These are phyloP conservation scores for Tachyglossus aculeatus DNA, from an alignment of 2,797 vertebrate genomes.

Conservation along the genomic window DNA sequence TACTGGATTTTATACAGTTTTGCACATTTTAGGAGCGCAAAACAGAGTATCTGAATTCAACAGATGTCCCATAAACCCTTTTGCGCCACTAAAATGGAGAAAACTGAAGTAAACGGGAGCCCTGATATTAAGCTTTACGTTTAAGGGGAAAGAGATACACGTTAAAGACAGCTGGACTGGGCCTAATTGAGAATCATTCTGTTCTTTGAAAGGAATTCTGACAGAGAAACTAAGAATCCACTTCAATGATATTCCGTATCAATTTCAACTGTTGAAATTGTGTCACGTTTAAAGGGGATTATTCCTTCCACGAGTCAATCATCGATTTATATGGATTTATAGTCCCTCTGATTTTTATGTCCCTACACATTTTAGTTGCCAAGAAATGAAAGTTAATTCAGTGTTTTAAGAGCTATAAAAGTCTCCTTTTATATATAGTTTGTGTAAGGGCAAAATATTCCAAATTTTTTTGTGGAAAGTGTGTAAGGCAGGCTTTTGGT, in stretches of 20 bases:
- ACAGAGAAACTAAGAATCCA: slow-evolving; percentile 17
- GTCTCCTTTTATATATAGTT: slow-evolving; percentile 36
- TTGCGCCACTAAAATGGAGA: too few relatives aligned
- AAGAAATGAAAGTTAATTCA: slow-evolving; percentile 40
- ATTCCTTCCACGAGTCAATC: slow-evolving; percentile 24
- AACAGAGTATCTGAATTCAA: too few relatives aligned
- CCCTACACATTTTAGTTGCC: slow-evolving; percentile 50
- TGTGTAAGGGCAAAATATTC: not conserved
- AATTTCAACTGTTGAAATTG: slow-evolving; percentile 20
- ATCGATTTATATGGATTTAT: slow-evolving; percentile 47
- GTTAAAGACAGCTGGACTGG: slow-evolving; percentile 44
- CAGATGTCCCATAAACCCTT: too few relatives aligned
- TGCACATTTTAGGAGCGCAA: too few relatives aligned
- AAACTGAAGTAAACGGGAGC: too few relatives aligned
- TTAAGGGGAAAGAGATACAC: slow-evolving; percentile 15
- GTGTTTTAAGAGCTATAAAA: slow-evolving; percentile 24
- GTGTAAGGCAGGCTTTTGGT: slow-evolving; percentile 34
- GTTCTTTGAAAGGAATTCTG: slow-evolving; percentile 32
- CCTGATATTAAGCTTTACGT: slow-evolving; percentile 34
- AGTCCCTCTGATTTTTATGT: slow-evolving; percentile 20
- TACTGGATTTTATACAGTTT: too few relatives aligned
- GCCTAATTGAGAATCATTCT: slow-evolving; percentile 32
- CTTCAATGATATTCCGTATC: slow-evolving; percentile 16
- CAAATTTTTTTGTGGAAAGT: not conserved
- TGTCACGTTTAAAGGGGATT: not conserved